Percentiles rank a stretch among this genome's conserved stretches.
Evolutionary conservation across 2,113 vertebrate species (phyloP).

Genomic region (Rhynchopsitta pachyrhyncha): DNA sequence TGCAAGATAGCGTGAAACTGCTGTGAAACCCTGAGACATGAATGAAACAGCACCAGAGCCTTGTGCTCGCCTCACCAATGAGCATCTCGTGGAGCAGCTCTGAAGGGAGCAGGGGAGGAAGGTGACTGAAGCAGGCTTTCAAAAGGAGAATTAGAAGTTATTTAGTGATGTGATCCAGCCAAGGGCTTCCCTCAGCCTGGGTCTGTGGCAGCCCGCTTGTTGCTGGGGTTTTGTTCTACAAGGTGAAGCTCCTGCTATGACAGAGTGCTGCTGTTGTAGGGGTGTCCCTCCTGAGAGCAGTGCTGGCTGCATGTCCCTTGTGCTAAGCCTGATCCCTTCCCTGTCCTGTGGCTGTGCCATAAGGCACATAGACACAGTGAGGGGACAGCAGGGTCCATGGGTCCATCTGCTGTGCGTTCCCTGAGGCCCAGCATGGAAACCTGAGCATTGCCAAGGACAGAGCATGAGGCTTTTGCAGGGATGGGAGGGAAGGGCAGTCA

Average conservation of each 20-base stretch:
- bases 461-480: neutral
- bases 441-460: accelerated
- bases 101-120: neutral
- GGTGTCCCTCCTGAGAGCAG: accelerated
- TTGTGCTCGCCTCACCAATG: neutral
- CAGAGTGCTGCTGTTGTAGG: neutral
- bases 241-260: neutral
- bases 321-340: neutral
- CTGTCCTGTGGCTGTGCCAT: neutral
- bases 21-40: neutral
- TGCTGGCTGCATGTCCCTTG: accelerated
- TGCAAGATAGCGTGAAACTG: neutral
- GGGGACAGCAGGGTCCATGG: neutral
- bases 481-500: neutral
- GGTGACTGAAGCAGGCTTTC: neutral
- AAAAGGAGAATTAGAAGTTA: neutral
- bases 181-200: neutral
- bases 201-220: neutral
- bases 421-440: neutral
- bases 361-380: neutral
- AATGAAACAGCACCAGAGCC: neutral
- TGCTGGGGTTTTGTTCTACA: neutral
- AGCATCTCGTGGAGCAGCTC: neutral
- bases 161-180: neutral
- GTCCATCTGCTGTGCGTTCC: neutral